phyloP scores from a whole-genome alignment of 2,113 vertebrate species.

The Syrrhaptes paradoxus region DNA sequence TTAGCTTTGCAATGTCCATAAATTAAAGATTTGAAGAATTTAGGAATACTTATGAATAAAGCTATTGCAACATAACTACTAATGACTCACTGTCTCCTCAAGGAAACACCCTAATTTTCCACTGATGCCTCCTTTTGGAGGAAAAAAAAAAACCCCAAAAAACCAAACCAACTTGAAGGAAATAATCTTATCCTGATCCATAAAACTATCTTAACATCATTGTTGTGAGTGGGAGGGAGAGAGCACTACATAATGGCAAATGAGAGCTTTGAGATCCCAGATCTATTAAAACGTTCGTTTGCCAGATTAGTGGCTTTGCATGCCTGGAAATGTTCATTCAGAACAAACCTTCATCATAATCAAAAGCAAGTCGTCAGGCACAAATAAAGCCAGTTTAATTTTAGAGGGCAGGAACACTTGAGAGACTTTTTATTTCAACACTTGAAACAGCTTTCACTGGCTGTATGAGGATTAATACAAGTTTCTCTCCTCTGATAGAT shows the following conservation, averaged over 20 bases:
- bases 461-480: background rate
- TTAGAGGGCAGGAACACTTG: background rate
- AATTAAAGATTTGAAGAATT: background rate
- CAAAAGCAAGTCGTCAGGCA: background rate
- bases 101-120: constrained; percentile 33
- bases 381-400: background rate
- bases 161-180: background rate
- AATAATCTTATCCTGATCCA: background rate
- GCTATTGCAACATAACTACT: background rate
- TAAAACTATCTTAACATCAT: background rate
- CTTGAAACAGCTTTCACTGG: background rate
- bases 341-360: background rate
- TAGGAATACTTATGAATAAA: constrained; percentile 26
- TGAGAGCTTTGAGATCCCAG: background rate
- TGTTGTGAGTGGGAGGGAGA: background rate
- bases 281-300: background rate
- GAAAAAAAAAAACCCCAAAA: background rate
- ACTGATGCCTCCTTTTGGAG: background rate
- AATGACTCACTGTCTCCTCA: constrained; percentile 38
- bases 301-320: background rate
- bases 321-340: constrained; percentile 19
- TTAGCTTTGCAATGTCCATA: background rate
- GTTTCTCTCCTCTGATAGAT: background rate
- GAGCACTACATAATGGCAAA: background rate
- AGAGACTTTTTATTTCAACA: background rate